phyloP scores from a whole-genome alignment of 2,888 invertebrate genomes.

The Cyclophora albipunctata region DNA sequence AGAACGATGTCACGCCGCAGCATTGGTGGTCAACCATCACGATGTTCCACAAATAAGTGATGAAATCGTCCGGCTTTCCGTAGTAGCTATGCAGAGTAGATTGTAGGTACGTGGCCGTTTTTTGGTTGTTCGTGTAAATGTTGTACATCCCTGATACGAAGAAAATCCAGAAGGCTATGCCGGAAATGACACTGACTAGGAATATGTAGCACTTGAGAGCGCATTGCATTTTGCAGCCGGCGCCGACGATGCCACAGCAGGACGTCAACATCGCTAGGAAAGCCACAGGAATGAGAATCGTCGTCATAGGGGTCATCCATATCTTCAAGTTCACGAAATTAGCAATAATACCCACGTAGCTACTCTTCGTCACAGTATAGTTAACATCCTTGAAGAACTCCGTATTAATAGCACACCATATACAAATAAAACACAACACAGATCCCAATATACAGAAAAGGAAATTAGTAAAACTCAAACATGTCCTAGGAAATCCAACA shows the following conservation, averaged over 20 bases:
- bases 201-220: constrained; percentile 58
- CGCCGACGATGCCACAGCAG: constrained; percentile 59
- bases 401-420: constrained; percentile 57
- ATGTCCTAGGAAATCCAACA: constrained; percentile 53
- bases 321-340: constrained; percentile 51
- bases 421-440: constrained; percentile 39
- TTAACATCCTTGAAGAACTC: constrained; percentile 60
- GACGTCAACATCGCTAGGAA: constrained; percentile 48
- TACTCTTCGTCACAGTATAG: constrained; percentile 53
- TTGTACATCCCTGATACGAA: constrained; percentile 54
- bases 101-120: constrained; percentile 34
- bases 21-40: constrained; percentile 57
- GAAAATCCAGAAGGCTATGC: constrained; percentile 46
- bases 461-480: constrained; percentile 58
- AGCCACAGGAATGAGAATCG: constrained; percentile 45
- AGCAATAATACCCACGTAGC: constrained; percentile 39
- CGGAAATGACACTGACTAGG: constrained; percentile 40
- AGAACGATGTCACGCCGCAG: constrained; percentile 47
- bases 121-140: constrained; percentile 46
- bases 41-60: constrained; percentile 48
- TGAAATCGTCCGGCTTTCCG: constrained; percentile 51
- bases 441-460: constrained; percentile 45
- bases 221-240: constrained; percentile 55
- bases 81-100: constrained; percentile 38
- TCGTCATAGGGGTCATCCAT: constrained; percentile 49